Percentiles rank a stretch among this genome's conserved stretches.
phyloP scores from a whole-genome alignment of 2,113 vertebrate genomes.

The Bettongia penicillata region DNA sequence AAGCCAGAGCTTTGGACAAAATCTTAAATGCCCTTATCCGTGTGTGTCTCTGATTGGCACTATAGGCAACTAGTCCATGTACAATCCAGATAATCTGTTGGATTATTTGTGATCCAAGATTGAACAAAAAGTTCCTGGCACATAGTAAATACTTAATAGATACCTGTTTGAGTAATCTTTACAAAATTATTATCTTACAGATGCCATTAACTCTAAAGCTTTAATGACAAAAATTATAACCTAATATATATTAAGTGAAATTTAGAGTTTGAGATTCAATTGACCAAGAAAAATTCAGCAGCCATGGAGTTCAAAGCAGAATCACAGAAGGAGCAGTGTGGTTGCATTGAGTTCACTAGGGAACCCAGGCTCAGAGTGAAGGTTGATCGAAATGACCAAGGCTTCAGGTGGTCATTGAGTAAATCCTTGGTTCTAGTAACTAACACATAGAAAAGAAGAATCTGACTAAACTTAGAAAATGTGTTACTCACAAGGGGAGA shows the following conservation, averaged over 20 bases:
- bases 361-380: not conserved
- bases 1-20: not conserved
- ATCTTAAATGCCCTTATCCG: not conserved
- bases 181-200: not conserved
- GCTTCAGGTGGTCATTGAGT: not conserved
- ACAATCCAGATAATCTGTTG: not conserved
- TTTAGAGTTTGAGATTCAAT: not conserved
- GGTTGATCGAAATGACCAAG: not conserved
- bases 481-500: constrained; percentile 39
- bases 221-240: constrained; percentile 5
- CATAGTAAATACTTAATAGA: not conserved
- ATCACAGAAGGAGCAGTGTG: not conserved
- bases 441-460: constrained; percentile 39
- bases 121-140: not conserved
- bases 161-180: not conserved
- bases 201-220: not conserved
- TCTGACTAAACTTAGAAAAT: constrained; percentile 40
- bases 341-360: not conserved
- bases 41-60: not conserved
- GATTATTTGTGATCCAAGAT: not conserved
- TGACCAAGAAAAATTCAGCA: not conserved
- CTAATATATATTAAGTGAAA: not conserved
- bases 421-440: not conserved
- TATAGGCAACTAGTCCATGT: not conserved
- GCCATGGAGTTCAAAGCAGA: not conserved